Conservation (phyloP, 2,888 invertebrate species). For the Zaprionus obscuricornis region DNA sequence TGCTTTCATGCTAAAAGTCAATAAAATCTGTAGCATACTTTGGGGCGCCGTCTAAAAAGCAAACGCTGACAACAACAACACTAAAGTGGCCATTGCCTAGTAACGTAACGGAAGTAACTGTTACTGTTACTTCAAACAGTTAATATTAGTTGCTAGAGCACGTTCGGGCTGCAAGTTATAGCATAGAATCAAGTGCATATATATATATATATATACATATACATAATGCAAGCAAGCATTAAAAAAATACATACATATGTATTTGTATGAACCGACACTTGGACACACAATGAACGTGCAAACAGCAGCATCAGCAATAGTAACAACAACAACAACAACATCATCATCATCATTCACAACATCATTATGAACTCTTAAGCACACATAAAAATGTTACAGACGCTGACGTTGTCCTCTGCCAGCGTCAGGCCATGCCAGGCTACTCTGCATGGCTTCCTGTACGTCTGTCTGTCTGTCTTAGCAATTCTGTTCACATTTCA, state of each 20-base stretch:
- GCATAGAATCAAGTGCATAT: conserved; percentile 28
- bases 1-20: conserved; percentile 34
- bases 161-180: conserved; percentile 49
- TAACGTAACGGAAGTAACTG: conserved; percentile 60
- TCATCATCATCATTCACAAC: conserved; percentile 19
- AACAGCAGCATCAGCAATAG: conserved; percentile 45
- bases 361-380: conserved; percentile 19
- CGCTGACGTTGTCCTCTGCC: conserved; percentile 40
- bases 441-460: background rate
- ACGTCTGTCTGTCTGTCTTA: too few species aligned
- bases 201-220: background rate
- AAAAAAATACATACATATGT: conserved; percentile 1
- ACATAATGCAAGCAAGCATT: conserved; percentile 26
- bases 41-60: conserved; percentile 30
- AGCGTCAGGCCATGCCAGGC: too few species aligned
- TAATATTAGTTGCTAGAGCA: conserved; percentile 52
- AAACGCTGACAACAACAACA: conserved; percentile 6
- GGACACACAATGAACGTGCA: conserved; percentile 66
- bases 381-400: conserved; percentile 36
- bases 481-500: too few species aligned
- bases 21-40: conserved; percentile 65
- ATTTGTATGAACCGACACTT: conserved; percentile 53
- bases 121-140: conserved; percentile 27
- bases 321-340: conserved; percentile 32
- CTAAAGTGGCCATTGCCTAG: conserved; percentile 10